phyloP scores from a whole-genome alignment of 2,113 vertebrate genomes.

The Lontra canadensis region DNA sequence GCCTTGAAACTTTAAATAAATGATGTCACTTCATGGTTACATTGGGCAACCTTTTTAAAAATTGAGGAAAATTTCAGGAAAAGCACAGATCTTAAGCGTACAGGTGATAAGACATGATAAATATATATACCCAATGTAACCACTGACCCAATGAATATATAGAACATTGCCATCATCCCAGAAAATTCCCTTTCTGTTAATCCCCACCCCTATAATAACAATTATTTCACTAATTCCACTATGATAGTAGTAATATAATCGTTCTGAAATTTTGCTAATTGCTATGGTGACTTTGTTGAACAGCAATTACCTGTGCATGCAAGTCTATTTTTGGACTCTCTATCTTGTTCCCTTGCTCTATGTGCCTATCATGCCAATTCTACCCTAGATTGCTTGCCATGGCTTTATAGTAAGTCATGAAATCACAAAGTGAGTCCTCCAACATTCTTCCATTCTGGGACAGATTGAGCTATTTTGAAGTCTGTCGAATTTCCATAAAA shows the following conservation, averaged over 20 bases:
- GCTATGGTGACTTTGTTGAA: background rate
- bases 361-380: no score
- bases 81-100: background rate
- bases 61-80: background rate
- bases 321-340: background rate
- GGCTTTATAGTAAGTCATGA: background rate
- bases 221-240: background rate
- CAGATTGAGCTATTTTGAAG: background rate
- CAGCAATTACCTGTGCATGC: rapidly evolving
- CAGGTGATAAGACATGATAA: background rate
- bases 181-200: background rate
- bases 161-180: background rate
- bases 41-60: background rate
- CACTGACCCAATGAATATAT: no score
- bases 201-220: no score
- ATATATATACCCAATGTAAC: background rate
- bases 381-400: rapidly evolving
- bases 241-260: background rate
- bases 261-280: background rate
- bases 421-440: background rate
- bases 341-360: background rate
- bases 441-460: background rate
- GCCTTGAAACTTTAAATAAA: background rate
- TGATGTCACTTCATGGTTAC: background rate
- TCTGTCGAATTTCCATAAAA: background rate